Evolutionary conservation across 2,888 invertebrate genomes (phyloP).

Genomic region (Danaus chrysippus): DNA sequence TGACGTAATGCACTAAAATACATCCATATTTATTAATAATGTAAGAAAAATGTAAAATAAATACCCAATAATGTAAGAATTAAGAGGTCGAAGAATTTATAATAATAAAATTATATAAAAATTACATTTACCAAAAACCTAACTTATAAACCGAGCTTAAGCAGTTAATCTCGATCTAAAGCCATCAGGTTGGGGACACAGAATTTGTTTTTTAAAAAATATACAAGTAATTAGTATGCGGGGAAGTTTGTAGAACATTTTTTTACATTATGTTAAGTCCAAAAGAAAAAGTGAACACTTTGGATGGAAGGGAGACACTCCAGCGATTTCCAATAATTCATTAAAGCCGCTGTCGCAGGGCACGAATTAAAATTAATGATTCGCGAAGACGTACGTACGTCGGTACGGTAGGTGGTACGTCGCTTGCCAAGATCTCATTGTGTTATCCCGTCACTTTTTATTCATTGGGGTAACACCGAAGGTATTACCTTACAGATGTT

Average conservation of each 20-base stretch:
- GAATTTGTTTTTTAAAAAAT: constrained; percentile 62
- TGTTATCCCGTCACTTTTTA: constrained; percentile 72
- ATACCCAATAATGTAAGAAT: constrained; percentile 7
- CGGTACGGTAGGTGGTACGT: no score
- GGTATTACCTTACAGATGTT: constrained; percentile 61
- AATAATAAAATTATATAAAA: no score
- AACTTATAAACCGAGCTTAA: constrained; percentile 72
- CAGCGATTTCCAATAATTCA: constrained; percentile 77
- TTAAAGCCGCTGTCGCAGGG: constrained; percentile 72
- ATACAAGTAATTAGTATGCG: constrained; percentile 78
- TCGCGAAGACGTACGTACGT: constrained; percentile 71
- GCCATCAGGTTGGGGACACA: constrained; percentile 58
- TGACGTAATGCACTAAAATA: no score
- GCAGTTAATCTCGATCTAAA: constrained; percentile 71
- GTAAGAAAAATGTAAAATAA: constrained; percentile 10
- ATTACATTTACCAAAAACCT: constrained; percentile 29
- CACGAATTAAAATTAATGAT: constrained; percentile 79
- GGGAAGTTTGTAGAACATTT: constrained; percentile 68
- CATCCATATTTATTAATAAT: neutral
- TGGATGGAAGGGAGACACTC: constrained; percentile 53
- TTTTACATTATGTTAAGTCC: constrained; percentile 77
- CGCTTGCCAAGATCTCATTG: constrained; percentile 62
- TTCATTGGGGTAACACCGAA: constrained; percentile 57
- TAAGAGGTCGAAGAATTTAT: no score
- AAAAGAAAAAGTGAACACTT: constrained; percentile 69